phyloP scores from a whole-genome alignment of 2,797 vertebrate species.

The Brachyalestes nurse region DNA sequence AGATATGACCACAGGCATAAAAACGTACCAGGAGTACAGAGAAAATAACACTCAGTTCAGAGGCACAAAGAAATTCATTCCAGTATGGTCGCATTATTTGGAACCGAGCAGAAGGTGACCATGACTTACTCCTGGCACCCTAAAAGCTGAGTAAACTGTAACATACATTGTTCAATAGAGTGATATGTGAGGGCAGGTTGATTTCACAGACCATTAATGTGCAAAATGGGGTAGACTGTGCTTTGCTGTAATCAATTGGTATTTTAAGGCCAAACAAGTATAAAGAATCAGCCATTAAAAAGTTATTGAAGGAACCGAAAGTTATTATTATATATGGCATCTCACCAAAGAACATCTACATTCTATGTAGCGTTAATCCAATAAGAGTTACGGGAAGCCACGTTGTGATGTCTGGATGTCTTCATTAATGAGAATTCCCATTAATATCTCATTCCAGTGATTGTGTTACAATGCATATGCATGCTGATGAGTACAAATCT shows the following conservation, averaged over 20 bases:
- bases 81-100: too few relatives aligned
- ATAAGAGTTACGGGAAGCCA: not conserved
- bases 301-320: constrained; percentile 26
- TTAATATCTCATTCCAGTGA: constrained; percentile 43
- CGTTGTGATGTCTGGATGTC: constrained; percentile 12
- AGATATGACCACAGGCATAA: too few relatives aligned
- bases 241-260: not conserved
- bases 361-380: not conserved
- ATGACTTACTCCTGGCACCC: not conserved
- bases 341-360: not conserved
- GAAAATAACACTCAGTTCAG: too few relatives aligned
- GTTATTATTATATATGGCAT: not conserved
- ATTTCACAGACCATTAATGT: not conserved
- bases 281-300: constrained; percentile 1
- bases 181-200: not conserved
- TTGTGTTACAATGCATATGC: constrained; percentile 49
- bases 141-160: not conserved
- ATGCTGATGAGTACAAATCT: constrained; percentile 49
- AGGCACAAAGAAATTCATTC: too few relatives aligned
- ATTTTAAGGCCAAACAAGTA: not conserved
- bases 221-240: not conserved
- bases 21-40: too few relatives aligned
- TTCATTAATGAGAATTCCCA: constrained; percentile 45
- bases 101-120: too few relatives aligned
- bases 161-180: not conserved